Percentiles rank a stretch among this genome's conserved stretches.
Conservation (phyloP, 2,113 vertebrate species). For the Erythrolamprus reginae region DNA sequence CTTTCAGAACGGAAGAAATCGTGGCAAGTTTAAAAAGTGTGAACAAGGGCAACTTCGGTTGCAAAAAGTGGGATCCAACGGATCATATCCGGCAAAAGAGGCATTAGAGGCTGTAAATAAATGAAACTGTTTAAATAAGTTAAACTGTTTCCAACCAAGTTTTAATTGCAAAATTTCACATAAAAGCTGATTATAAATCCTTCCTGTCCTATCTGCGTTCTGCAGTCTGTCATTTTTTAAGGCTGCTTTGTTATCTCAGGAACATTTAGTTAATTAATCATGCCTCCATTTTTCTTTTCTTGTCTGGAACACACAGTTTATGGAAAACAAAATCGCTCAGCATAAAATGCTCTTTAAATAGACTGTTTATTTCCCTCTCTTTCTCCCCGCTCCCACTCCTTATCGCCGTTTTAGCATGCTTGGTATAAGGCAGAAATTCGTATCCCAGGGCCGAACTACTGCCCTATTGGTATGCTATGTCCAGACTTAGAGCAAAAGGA, state of each 20-base stretch:
- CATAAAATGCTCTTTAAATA: not conserved
- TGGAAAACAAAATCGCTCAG: not conserved
- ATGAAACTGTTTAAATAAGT: conserved; percentile 4
- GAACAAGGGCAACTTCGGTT: not conserved
- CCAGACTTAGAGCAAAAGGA: conserved; percentile 13
- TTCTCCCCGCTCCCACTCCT: not conserved
- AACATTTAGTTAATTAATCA: conserved; percentile 22
- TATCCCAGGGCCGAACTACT: not conserved
- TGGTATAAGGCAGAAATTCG: not conserved
- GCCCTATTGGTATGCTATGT: not conserved
- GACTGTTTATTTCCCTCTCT: not conserved
- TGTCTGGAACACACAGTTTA: not conserved
- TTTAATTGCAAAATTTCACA: conserved; percentile 6
- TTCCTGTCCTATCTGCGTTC: not conserved
- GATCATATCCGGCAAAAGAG: conserved; percentile 9
- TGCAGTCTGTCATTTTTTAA: not conserved
- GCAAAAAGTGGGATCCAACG: not conserved
- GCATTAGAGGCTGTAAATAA: not conserved
- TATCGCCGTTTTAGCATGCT: conserved; percentile 12
- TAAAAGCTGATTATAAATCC: conserved; percentile 10
- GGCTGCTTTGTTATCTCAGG: conserved; percentile 10
- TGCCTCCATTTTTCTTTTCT: conserved; percentile 13
- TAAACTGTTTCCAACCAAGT: not conserved
- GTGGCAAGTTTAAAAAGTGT: not conserved
- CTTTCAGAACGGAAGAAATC: conserved; percentile 12